These are phyloP conservation scores for Strix occidentalis DNA, from an alignment of 2,797 vertebrate genomes.

Conservation along the genomic window DNA sequence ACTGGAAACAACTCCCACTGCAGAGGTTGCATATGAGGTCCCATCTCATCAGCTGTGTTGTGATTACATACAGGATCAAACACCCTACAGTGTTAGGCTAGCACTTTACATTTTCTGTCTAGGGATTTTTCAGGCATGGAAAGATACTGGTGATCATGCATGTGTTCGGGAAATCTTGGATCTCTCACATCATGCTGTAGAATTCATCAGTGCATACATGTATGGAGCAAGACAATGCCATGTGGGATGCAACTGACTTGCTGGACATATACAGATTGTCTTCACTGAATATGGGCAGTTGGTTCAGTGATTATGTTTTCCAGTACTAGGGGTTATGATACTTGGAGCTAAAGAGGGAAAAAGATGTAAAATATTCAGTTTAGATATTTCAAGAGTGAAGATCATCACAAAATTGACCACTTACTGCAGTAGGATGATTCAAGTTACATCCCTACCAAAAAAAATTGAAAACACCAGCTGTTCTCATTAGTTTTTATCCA, in stretches of 20 bases:
- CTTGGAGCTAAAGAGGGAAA: neutral
- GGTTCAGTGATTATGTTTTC: neutral
- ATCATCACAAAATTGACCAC: neutral
- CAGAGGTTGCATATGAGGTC: fast-evolving
- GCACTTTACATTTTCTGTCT: neutral
- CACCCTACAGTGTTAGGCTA: fast-evolving
- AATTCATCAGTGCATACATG: neutral
- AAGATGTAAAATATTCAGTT: neutral
- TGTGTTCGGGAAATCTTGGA: neutral
- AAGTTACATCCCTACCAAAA: neutral
- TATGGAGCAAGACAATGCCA: neutral
- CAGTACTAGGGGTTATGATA: neutral
- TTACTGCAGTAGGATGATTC: neutral
- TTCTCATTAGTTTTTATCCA: neutral
- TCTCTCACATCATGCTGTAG: fast-evolving
- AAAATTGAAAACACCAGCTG: neutral
- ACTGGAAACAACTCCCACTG: neutral
- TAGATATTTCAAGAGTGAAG: neutral
- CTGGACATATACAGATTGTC: neutral
- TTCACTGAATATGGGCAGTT: neutral
- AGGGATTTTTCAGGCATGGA: neutral
- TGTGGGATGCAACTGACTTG: neutral
- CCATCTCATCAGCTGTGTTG: neutral
- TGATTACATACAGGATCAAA: neutral
- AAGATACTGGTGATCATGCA: neutral